Percentiles rank a stretch among this genome's conserved stretches.
These are phyloP conservation scores for Indicator indicator DNA, from an alignment of 2,113 vertebrate species.

Conservation along the genomic window DNA sequence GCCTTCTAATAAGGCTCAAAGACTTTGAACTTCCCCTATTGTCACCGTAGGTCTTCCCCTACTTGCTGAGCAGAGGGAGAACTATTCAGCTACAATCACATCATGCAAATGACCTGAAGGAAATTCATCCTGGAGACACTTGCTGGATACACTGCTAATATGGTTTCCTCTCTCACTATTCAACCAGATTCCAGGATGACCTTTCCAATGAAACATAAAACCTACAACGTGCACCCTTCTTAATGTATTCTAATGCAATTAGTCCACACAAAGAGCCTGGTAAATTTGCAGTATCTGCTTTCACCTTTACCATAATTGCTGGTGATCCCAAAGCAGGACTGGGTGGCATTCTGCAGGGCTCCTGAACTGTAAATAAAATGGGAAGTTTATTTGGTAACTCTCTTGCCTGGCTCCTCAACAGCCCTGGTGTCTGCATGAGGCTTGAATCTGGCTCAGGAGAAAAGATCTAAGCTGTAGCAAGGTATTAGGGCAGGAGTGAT, in stretches of 20 bases:
- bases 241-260: conserved; percentile 95
- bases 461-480: not conserved
- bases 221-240: conserved; percentile 84
- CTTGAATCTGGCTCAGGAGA: not conserved
- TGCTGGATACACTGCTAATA: conserved; percentile 72
- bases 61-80: conserved; percentile 70
- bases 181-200: conserved; percentile 77
- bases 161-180: conserved; percentile 73
- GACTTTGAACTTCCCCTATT: conserved; percentile 75
- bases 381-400: conserved; percentile 54
- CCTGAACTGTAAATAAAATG: conserved; percentile 66
- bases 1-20: conserved; percentile 75
- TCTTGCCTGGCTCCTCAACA: not conserved
- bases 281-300: conserved; percentile 86
- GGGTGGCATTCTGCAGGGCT: conserved; percentile 50
- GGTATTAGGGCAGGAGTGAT: not conserved
- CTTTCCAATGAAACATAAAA: conserved; percentile 84
- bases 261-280: conserved; percentile 91
- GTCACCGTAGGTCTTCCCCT: conserved; percentile 69
- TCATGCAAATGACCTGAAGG: conserved; percentile 77
- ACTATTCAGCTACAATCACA: conserved; percentile 75
- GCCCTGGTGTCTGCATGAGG: not conserved
- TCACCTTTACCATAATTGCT: conserved; percentile 77
- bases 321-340: conserved; percentile 64
- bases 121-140: conserved; percentile 74